Evolutionary conservation across 2,888 invertebrate genomes (phyloP).

Genomic region (Apocheima hispidaria): DNA sequence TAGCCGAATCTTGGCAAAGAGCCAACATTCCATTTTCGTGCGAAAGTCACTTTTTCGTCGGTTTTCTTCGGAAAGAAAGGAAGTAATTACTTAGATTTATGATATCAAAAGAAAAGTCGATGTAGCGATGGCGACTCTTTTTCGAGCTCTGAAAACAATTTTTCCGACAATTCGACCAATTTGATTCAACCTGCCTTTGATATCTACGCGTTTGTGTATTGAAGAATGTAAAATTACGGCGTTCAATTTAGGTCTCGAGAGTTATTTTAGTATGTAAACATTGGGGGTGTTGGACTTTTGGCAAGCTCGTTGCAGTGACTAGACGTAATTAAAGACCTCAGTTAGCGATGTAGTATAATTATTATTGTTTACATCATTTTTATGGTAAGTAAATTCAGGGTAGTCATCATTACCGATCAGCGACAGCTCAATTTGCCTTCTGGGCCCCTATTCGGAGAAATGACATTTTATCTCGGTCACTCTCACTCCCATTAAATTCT

Average conservation of each 20-base stretch:
- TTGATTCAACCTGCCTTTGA: constrained; percentile 34
- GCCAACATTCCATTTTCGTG: constrained; percentile 70
- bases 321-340: not conserved
- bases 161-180: constrained; percentile 42
- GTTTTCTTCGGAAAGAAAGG: constrained; percentile 67
- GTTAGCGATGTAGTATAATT: too few species aligned
- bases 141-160: constrained; percentile 39
- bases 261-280: constrained; percentile 22
- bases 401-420: too few species aligned
- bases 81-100: constrained; percentile 83
- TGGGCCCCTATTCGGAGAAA: too few species aligned
- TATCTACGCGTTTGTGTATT: constrained; percentile 25
- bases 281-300: constrained; percentile 13
- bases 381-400: too few species aligned
- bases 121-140: constrained; percentile 47
- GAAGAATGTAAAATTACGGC: constrained; percentile 23
- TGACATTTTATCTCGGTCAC: too few species aligned
- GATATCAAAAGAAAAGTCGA: constrained; percentile 61
- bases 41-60: constrained; percentile 70
- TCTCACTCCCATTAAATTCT: too few species aligned
- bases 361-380: too few species aligned
- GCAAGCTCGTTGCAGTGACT: constrained; percentile 4
- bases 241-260: constrained; percentile 20
- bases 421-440: too few species aligned
- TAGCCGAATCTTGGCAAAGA: constrained; percentile 61